Evolutionary conservation across 2,888 invertebrate genomes (phyloP).

Genomic region (Mesochorus sp.): DNA sequence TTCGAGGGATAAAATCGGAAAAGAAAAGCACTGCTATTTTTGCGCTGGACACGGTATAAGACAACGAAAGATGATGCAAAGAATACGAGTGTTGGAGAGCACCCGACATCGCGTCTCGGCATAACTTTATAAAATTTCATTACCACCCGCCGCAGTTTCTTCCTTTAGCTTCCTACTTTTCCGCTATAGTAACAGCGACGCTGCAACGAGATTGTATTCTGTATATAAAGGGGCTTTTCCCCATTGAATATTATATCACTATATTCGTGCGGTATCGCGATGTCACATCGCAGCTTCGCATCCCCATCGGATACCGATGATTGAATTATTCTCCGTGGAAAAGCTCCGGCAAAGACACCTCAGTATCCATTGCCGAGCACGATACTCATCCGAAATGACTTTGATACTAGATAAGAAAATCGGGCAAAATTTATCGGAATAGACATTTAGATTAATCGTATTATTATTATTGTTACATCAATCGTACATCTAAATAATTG

Average conservation of each 20-base stretch:
- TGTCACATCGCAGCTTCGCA: conserved; percentile 41
- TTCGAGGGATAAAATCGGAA: too few relatives aligned
- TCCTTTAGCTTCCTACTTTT: conserved; percentile 50
- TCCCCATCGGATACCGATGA: conserved; percentile 48
- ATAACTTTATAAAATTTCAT: conserved; percentile 78
- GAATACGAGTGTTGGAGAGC: conserved; percentile 35
- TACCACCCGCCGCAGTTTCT: conserved; percentile 64
- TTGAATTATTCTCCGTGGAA: conserved; percentile 49
- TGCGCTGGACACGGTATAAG: conserved; percentile 18
- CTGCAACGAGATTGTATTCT: conserved; percentile 36
- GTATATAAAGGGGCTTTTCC: conserved; percentile 14
- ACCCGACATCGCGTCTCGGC: conserved; percentile 61
- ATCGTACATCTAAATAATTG: conserved; percentile 10
- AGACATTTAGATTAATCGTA: conserved; percentile 20
- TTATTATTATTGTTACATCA: too few relatives aligned
- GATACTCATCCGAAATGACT: conserved; percentile 4
- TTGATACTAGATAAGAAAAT: conserved; percentile 42
- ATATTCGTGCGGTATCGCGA: conserved; percentile 45
- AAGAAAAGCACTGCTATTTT: too few relatives aligned
- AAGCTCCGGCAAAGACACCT: conserved; percentile 36
- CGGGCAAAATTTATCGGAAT: conserved; percentile 42
- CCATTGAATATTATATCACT: background rate
- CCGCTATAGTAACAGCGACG: conserved; percentile 25
- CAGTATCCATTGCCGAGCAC: conserved; percentile 12
- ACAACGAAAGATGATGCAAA: conserved; percentile 20